Conservation (phyloP, 2,888 invertebrate species). For the Drosophila anomelani region DNA sequence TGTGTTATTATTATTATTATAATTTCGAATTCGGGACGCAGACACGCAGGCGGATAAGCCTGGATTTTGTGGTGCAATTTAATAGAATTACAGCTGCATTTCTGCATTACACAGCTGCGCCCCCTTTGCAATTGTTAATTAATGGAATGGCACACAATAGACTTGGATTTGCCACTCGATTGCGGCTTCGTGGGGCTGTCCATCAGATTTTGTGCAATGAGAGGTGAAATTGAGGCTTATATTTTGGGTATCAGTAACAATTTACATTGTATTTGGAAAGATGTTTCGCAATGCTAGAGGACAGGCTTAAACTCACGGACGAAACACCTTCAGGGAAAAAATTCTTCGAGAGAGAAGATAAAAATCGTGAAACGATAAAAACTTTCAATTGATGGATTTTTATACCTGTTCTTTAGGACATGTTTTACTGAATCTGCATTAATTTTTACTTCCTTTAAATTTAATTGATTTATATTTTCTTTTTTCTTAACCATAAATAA, state of each 20-base stretch:
- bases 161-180: conserved; percentile 36
- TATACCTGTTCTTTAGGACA: too few relatives aligned
- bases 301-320: too few relatives aligned
- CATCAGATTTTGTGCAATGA: conserved; percentile 30
- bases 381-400: too few relatives aligned
- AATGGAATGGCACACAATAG: conserved; percentile 47
- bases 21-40: conserved; percentile 50
- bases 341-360: too few relatives aligned
- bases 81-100: conserved; percentile 71
- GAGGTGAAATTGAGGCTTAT: not conserved
- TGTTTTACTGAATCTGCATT: too few relatives aligned
- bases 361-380: too few relatives aligned
- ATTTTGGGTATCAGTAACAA: not conserved
- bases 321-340: too few relatives aligned
- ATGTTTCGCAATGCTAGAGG: too few relatives aligned
- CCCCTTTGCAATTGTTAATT: conserved; percentile 50
- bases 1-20: conserved; percentile 48
- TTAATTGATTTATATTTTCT: too few relatives aligned
- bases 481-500: too few relatives aligned
- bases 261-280: too few relatives aligned
- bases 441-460: too few relatives aligned
- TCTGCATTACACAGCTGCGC: conserved; percentile 21
- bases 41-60: conserved; percentile 64
- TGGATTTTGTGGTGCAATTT: conserved; percentile 68
- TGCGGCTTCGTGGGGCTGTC: conserved; percentile 15